Percentiles rank a stretch among this genome's conserved stretches.
phyloP scores from a whole-genome alignment of 2,888 invertebrate genomes.

The Mythimna loreyi region DNA sequence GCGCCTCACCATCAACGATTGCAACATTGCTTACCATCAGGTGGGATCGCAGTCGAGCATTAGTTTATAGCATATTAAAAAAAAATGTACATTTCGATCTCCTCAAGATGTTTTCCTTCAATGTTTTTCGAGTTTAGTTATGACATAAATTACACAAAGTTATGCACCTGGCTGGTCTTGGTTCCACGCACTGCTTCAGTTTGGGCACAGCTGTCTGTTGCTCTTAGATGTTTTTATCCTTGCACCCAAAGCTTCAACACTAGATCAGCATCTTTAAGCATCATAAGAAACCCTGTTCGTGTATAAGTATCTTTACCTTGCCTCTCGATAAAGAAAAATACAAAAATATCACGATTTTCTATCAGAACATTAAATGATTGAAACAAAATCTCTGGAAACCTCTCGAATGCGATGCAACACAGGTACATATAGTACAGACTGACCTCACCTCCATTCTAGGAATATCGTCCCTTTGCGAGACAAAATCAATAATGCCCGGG shows the following conservation, averaged over 20 bases:
- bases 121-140: no score
- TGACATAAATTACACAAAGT: no score
- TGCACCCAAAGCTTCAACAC: no score
- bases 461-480: conserved; percentile 46
- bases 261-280: neutral
- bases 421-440: conserved; percentile 6
- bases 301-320: neutral
- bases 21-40: no score
- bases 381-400: conserved; percentile 1
- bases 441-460: conserved; percentile 23
- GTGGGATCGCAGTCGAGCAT: no score
- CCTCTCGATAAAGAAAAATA: neutral
- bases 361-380: conserved; percentile 3
- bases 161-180: no score
- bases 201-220: neutral
- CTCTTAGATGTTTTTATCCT: neutral
- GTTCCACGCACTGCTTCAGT: no score
- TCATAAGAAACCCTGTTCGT: neutral
- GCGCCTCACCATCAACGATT: no score
- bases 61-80: no score
- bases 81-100: no score
- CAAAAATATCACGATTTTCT: neutral
- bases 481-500: conserved; percentile 54
- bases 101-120: no score
- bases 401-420: conserved; percentile 15